Evolutionary conservation across 2,113 vertebrate species (phyloP).

Genomic region (Alces alces): DNA sequence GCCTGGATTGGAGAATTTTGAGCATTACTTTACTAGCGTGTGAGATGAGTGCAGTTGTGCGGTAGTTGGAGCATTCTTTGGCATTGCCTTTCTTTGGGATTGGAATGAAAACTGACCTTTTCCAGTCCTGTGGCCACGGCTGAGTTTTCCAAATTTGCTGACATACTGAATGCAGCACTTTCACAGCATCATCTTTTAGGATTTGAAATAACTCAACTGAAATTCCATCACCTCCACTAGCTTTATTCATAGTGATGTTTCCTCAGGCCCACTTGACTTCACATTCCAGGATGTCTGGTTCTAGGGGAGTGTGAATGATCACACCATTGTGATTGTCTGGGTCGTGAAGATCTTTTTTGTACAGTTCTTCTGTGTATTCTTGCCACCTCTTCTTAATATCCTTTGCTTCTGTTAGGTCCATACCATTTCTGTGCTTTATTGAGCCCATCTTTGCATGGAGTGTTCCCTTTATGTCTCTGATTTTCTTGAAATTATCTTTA

Average conservation of each 20-base stretch:
- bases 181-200: background rate
- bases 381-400: background rate
- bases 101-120: background rate
- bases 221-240: background rate
- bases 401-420: background rate
- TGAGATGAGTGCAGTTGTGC: background rate
- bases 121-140: background rate
- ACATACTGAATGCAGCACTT: background rate
- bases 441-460: background rate
- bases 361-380: background rate
- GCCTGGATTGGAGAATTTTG: background rate
- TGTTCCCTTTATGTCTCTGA: background rate
- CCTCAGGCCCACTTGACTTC: background rate
- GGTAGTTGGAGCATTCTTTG: background rate
- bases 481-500: background rate
- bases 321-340: background rate
- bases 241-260: background rate
- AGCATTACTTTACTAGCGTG: background rate
- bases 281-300: background rate
- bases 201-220: background rate
- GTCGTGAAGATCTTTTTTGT: background rate
- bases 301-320: background rate
- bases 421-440: background rate
- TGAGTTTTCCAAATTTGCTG: background rate
- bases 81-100: background rate